Evolutionary conservation across 2,888 invertebrate genomes (phyloP).

Genomic region (Bellardia pandia): DNA sequence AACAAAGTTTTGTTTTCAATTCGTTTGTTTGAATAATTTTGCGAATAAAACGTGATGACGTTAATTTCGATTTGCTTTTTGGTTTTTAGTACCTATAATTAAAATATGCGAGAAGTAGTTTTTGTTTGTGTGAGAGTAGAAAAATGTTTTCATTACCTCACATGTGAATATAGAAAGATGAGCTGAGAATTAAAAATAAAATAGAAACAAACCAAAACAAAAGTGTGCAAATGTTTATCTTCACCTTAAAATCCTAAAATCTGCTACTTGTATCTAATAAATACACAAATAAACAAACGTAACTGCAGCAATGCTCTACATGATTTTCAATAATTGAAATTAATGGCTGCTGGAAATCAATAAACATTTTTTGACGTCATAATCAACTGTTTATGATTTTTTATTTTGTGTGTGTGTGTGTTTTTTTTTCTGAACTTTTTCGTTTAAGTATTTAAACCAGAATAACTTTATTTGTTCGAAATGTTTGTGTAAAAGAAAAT

Average conservation of each 20-base stretch:
- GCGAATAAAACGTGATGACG: slow-evolving; percentile 38
- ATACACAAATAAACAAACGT: not conserved
- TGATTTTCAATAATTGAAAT: not conserved
- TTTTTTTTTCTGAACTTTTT: not conserved
- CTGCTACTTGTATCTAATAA: not conserved
- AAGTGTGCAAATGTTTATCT: slow-evolving; percentile 35
- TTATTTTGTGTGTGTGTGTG: not conserved
- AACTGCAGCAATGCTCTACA: not conserved
- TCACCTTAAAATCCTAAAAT: slow-evolving; percentile 12
- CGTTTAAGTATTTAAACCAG: not conserved
- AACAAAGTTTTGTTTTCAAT: not conserved
- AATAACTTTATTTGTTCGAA: not conserved
- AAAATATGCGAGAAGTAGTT: not conserved
- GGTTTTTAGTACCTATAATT: too few species aligned
- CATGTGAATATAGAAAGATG: slow-evolving; percentile 15
- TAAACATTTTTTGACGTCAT: slow-evolving; percentile 46
- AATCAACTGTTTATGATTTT: not conserved
- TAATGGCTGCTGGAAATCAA: slow-evolving; percentile 10
- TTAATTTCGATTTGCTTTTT: slow-evolving; percentile 2
- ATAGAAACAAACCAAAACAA: slow-evolving; percentile 39
- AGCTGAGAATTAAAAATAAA: not conserved
- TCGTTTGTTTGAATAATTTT: not conserved
- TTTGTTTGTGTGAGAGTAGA: not conserved
- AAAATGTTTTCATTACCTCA: slow-evolving; percentile 44
- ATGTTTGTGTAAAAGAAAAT: not conserved